A percentile compares a stretch with the other conserved stretches of the same genome.
phyloP scores from a whole-genome alignment of 1,140 invertebrate genomes.

The Trichonephila clavata region DNA sequence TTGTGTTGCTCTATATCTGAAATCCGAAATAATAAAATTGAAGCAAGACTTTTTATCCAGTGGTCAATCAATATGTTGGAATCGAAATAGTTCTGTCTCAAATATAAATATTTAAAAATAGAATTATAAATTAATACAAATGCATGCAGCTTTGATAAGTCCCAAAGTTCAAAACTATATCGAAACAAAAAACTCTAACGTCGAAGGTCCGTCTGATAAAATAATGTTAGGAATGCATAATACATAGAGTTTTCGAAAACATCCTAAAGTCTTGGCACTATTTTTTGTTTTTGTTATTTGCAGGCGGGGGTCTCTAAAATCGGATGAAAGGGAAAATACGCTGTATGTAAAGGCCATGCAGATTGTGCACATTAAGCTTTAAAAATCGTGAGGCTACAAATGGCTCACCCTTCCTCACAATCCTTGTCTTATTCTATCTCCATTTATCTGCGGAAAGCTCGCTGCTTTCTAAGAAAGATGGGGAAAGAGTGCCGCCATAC shows the following conservation, averaged over 20 bases:
- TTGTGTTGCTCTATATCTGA: too few relatives aligned
- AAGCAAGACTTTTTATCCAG: too few relatives aligned
- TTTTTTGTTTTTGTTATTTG: constrained; percentile 51
- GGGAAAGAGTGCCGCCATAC: constrained; percentile 50
- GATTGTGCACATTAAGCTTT: constrained; percentile 76
- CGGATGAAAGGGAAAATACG: constrained; percentile 72
- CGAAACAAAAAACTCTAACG: not conserved
- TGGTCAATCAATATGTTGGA: too few relatives aligned
- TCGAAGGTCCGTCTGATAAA: constrained; percentile 50
- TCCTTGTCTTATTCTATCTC: constrained; percentile 74
- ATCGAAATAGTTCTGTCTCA: too few relatives aligned
- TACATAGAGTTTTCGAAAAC: constrained; percentile 67
- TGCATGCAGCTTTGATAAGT: not conserved
- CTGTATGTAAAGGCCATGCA: constrained; percentile 70
- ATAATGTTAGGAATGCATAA: constrained; percentile 71
- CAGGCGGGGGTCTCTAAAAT: constrained; percentile 44
- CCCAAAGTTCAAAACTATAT: not conserved
- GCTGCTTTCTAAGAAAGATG: constrained; percentile 29
- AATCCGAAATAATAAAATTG: too few relatives aligned
- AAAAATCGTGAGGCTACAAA: constrained; percentile 74
- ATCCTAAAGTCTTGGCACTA: constrained; percentile 48
- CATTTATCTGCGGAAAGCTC: constrained; percentile 72
- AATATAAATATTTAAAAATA: too few relatives aligned
- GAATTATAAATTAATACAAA: not conserved
- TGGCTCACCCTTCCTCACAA: constrained; percentile 74